Percentiles rank a stretch among this genome's conserved stretches.
Evolutionary conservation across 2,888 invertebrate species (phyloP).

Genomic region (Apamea anceps): DNA sequence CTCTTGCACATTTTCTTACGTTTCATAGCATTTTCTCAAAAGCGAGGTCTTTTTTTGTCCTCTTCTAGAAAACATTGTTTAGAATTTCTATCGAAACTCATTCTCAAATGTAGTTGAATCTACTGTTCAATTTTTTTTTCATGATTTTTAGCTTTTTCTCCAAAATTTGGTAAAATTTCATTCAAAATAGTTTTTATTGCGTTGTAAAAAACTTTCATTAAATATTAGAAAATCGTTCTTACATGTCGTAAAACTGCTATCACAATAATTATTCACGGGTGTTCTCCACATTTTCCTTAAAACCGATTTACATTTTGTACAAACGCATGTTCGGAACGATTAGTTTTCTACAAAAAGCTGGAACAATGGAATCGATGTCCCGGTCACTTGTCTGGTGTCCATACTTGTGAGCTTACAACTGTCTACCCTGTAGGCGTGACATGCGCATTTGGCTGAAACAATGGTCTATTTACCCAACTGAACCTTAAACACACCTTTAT

Average conservation of each 20-base stretch:
- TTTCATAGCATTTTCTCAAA: background rate
- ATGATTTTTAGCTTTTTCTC: background rate
- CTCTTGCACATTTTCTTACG: background rate
- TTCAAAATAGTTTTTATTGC: background rate
- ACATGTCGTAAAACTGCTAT: background rate
- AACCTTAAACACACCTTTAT: slow-evolving; percentile 1
- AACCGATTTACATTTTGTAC: slow-evolving; percentile 45
- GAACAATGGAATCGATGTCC: slow-evolving; percentile 78
- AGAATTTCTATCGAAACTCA: background rate
- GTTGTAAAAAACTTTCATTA: background rate
- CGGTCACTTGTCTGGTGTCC: slow-evolving; percentile 70
- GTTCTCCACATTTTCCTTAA: slow-evolving; percentile 41
- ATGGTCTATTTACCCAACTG: slow-evolving; percentile 28
- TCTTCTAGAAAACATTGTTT: background rate
- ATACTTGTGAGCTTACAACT: slow-evolving; percentile 68
- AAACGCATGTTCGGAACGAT: slow-evolving; percentile 26
- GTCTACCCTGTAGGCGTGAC: slow-evolving; percentile 70
- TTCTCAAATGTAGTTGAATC: background rate
- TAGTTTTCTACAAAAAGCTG: slow-evolving; percentile 64
- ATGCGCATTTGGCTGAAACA: slow-evolving; percentile 43
- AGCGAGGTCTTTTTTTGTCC: background rate
- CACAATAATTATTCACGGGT: background rate
- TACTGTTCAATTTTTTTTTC: background rate
- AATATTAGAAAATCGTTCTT: too few relatives aligned
- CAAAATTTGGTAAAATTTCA: background rate